phyloP scores from a whole-genome alignment of 2,797 vertebrate species.

The Micromesistius poutassou region DNA sequence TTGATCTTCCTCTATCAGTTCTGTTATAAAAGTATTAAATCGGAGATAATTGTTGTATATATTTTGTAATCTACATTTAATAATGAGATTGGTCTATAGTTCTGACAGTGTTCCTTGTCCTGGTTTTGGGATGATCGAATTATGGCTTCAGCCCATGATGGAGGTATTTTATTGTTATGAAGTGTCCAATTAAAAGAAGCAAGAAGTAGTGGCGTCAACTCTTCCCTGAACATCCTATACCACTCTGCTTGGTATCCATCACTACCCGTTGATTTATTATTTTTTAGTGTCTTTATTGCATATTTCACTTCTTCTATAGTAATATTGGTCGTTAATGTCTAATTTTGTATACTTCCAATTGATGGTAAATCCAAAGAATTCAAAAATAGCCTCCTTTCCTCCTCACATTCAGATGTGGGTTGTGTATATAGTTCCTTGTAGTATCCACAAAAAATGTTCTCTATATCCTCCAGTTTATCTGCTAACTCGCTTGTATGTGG shows the following conservation, averaged over 20 bases:
- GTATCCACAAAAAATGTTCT: neutral
- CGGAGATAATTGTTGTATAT: slow-evolving; percentile 17
- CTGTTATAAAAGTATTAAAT: slow-evolving; percentile 5
- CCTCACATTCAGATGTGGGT: neutral
- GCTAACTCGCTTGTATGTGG: neutral
- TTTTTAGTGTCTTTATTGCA: slow-evolving; percentile 12
- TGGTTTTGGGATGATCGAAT: slow-evolving; percentile 13
- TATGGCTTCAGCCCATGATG: slow-evolving; percentile 21
- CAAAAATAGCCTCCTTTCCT: no score
- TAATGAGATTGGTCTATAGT: slow-evolving; percentile 13
- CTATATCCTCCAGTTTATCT: neutral
- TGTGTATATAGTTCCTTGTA: slow-evolving; percentile 1
- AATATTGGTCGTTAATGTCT: neutral
- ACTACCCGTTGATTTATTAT: slow-evolving; percentile 4
- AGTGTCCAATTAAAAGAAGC: slow-evolving; percentile 10
- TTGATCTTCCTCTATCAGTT: slow-evolving; percentile 12
- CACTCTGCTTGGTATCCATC: slow-evolving; percentile 12
- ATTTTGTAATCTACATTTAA: neutral
- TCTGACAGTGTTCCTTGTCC: slow-evolving; percentile 7
- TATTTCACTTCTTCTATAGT: slow-evolving; percentile 4
- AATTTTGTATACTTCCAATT: neutral
- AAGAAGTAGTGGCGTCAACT: slow-evolving; percentile 14
- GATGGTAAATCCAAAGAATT: no score
- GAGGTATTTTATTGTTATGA: neutral
- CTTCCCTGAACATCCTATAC: slow-evolving; percentile 8